Base-by-base conservation (phyloP, 2,888 invertebrate genomes). In the Scelioninae gen. 1 region DNA sequence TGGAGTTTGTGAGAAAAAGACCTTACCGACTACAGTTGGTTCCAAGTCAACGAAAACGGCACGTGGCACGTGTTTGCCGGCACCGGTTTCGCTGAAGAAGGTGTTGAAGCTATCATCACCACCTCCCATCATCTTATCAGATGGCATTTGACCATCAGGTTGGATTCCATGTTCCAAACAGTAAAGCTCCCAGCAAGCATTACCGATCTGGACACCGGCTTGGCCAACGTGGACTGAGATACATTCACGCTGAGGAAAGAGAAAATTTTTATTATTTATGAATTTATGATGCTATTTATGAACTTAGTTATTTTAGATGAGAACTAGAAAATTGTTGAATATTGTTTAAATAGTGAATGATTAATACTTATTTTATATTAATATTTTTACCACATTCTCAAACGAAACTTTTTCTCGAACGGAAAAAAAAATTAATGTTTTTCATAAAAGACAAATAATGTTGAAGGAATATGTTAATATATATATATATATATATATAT, bases 31-130 rank as follows among this genome's bases (percentile, higher is more conserved):
- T 89, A 98, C 98, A 86, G 98, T 98, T 82, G 98, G 98, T 93
- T 98, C 98, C 92, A 99, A 94, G 93, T 99, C 98, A 10, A 98
- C 98, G 90, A 98, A 98, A 75, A 98, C 97, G 49, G 96, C 98
- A 47, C 77, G 40, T 1, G 77, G 77, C 9, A 98, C 98, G 92
- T 99, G 98, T 92, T 98, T 98, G 90, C 98, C 98, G 51, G 97
- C 96, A 69, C 97, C 97, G 76, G 98, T 98, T 69, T 78, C 77
- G 49, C 77, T 78, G 56, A 78, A 78, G 40, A 78, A 79, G 15
- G 76, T 76, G 23, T 93, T 98, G 94, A 98, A 98, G 82, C 97
- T 97, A 93, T 98, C 98, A 91, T 98, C 98, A 80, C 97, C 96
- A 85, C 96, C 96, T 62, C 97, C 97, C 85, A 97, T 95, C 90